phyloP scores from a whole-genome alignment of 35 echinoderm and acorn worm species.

The Ophioderma brevispina region DNA sequence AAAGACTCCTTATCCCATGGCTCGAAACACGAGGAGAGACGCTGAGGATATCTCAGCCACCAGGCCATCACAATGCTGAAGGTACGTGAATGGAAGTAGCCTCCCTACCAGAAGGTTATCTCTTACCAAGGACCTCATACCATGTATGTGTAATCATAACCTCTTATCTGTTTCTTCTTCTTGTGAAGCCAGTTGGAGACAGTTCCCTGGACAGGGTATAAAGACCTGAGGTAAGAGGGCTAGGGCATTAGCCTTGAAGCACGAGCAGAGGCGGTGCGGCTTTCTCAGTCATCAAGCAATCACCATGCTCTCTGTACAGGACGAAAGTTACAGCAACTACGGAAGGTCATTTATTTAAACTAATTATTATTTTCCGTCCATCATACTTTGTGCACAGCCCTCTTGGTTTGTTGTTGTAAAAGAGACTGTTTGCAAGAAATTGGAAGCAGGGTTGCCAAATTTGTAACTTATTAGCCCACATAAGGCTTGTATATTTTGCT shows the following conservation, averaged over 20 bases:
- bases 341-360: no score
- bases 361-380: no score
- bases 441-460: no score
- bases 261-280: conserved; percentile 52
- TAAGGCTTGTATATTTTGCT: no score
- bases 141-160: not conserved
- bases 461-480: no score
- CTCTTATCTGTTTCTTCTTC: not conserved
- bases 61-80: conserved; percentile 84
- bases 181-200: not conserved
- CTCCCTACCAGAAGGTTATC: conserved; percentile 90
- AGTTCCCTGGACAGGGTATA: not conserved
- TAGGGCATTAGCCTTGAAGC: not conserved
- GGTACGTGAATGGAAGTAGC: conserved; percentile 89
- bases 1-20: conserved; percentile 83
- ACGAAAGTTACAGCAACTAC: conserved; percentile 89
- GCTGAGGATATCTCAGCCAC: conserved; percentile 91
- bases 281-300: conserved; percentile 86
- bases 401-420: no score
- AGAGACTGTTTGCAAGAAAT: no score
- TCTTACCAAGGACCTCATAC: not conserved
- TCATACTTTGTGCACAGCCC: no score
- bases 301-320: conserved; percentile 75
- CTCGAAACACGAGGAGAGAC: conserved; percentile 92
- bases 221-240: not conserved